Conservation (phyloP, 1,140 invertebrate genomes). For the Pseudomyrmex dendroicus region DNA sequence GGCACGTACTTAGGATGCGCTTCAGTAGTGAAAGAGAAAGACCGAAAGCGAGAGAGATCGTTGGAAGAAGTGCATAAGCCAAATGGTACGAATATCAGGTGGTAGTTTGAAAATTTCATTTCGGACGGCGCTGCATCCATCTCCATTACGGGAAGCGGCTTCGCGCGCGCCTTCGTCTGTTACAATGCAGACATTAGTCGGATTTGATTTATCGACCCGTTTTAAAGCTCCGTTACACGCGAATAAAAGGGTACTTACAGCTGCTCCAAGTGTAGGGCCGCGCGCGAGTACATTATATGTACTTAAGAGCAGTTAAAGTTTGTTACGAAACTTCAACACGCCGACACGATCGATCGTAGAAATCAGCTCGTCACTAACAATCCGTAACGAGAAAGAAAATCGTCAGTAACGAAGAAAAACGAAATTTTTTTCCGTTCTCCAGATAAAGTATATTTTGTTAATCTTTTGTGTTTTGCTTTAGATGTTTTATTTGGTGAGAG, state of each 20-base stretch:
- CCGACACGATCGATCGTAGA: slow-evolving; percentile 19
- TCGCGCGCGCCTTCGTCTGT: slow-evolving; percentile 26
- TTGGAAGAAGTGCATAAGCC: slow-evolving; percentile 4
- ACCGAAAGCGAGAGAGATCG: neutral
- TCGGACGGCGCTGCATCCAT: slow-evolving; percentile 32
- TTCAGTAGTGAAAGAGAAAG: neutral
- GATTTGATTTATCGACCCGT: slow-evolving; percentile 56
- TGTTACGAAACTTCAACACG: slow-evolving; percentile 33
- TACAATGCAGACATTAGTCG: slow-evolving; percentile 54
- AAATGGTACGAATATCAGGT: slow-evolving; percentile 49
- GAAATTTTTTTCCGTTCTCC: neutral
- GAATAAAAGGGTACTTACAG: slow-evolving; percentile 46
- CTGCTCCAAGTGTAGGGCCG: slow-evolving; percentile 20
- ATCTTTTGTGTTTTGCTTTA: too few relatives aligned
- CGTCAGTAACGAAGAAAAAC: neutral
- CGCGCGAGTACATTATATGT: slow-evolving; percentile 12
- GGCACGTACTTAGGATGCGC: slow-evolving; percentile 25
- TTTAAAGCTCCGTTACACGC: slow-evolving; percentile 50
- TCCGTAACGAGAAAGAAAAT: neutral
- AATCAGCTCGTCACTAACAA: slow-evolving; percentile 34
- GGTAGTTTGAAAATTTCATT: slow-evolving; percentile 54
- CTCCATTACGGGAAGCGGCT: slow-evolving; percentile 22
- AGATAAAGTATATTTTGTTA: neutral
- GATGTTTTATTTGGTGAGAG: too few relatives aligned
- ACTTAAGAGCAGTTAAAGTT: slow-evolving; percentile 33